Conservation (phyloP, 2,113 vertebrate species). For the Dromaius novaehollandiae region DNA sequence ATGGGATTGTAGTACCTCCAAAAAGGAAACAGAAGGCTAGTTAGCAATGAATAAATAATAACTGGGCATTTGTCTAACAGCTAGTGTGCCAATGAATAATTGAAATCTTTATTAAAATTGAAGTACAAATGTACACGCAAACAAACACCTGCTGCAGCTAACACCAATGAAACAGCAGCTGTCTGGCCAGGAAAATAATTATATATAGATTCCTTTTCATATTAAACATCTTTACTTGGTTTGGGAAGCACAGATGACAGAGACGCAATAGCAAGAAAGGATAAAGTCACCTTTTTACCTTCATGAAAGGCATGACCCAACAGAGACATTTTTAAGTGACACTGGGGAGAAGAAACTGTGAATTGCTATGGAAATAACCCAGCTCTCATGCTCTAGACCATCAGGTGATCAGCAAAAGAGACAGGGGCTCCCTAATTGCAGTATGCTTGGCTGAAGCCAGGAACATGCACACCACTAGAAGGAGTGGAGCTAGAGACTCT, state of each 20-base stretch:
- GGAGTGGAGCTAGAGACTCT: rapidly evolving
- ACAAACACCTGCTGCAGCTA: neutral
- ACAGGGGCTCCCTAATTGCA: too few relatives aligned
- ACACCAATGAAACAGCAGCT: neutral
- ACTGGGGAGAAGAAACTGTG: neutral
- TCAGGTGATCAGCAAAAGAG: neutral
- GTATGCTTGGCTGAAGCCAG: neutral
- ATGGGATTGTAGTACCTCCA: neutral
- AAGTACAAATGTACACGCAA: neutral
- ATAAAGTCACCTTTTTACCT: neutral
- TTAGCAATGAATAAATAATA: slow-evolving; percentile 28
- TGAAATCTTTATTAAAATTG: slow-evolving; percentile 8
- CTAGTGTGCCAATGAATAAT: slow-evolving; percentile 41
- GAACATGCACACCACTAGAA: neutral
- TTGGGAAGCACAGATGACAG: neutral
- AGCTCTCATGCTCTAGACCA: neutral
- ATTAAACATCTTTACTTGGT: neutral
- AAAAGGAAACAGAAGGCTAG: slow-evolving; percentile 2
- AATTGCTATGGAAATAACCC: neutral
- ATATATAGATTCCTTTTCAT: neutral
- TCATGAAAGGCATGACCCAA: neutral
- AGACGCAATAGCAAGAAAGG: neutral
- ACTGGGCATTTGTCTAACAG: slow-evolving; percentile 43
- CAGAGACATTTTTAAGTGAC: neutral
- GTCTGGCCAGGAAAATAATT: neutral